Percentiles rank a stretch among this genome's conserved stretches.
These are phyloP conservation scores for Laticauda colubrina DNA, from an alignment of 2,113 vertebrate genomes.

Conservation along the genomic window DNA sequence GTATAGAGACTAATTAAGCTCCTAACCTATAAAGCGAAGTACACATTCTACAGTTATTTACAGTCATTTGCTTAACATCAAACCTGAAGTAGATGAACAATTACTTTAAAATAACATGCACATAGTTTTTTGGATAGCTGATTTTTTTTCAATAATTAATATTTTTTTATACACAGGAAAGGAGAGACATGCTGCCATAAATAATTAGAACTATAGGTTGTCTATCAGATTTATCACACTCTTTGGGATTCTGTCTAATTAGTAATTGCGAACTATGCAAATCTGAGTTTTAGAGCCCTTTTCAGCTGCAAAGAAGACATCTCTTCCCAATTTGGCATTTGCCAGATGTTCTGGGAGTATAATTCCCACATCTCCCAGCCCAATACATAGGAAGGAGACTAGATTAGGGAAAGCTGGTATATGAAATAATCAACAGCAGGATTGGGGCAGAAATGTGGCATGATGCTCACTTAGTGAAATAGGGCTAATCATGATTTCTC, in stretches of 20 bases:
- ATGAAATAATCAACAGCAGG: not conserved
- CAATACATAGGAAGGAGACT: not conserved
- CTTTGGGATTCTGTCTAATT: not conserved
- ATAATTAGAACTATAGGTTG: not conserved
- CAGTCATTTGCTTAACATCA: not conserved
- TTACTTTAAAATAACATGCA: not conserved
- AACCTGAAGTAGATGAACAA: not conserved
- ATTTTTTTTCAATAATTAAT: not conserved
- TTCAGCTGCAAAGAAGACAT: not conserved
- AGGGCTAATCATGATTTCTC: not conserved
- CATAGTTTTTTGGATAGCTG: not conserved
- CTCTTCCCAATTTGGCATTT: not conserved
- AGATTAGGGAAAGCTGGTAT: not conserved
- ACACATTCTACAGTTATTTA: not conserved
- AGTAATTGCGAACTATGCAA: not conserved
- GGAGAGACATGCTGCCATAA: not conserved
- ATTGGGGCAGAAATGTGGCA: not conserved
- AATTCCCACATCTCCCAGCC: not conserved
- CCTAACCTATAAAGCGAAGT: not conserved
- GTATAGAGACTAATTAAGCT: no score
- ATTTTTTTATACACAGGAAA: not conserved
- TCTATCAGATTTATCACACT: not conserved
- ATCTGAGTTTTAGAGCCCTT: not conserved
- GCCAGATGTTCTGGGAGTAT: not conserved
- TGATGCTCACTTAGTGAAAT: not conserved